Conservation (phyloP, 2,888 invertebrate species). For the Meloe dianella region DNA sequence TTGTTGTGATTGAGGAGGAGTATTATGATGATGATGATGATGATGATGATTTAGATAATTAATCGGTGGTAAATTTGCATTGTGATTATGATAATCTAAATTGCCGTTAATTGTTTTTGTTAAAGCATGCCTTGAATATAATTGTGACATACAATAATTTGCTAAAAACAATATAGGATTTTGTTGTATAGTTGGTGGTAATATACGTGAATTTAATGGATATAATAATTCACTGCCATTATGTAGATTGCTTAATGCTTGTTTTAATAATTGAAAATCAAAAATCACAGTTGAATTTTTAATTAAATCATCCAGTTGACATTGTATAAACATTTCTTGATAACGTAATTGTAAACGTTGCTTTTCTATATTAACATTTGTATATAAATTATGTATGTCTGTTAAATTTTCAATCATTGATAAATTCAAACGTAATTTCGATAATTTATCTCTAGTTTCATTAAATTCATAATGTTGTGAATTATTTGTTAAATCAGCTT, state of each 20-base stretch:
- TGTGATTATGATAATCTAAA: conserved; percentile 58
- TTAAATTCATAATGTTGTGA: conserved; percentile 70
- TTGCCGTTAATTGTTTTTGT: conserved; percentile 64
- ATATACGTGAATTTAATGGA: conserved; percentile 53
- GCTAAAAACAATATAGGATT: conserved; percentile 76
- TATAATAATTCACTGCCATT: conserved; percentile 64
- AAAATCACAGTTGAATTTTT: conserved; percentile 69
- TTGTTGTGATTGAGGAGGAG: conserved; percentile 42
- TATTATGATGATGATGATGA: too few species aligned
- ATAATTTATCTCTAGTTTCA: conserved; percentile 69
- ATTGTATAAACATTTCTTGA: conserved; percentile 75
- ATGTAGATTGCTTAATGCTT: conserved; percentile 69
- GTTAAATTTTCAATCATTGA: conserved; percentile 65
- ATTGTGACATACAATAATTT: conserved; percentile 78
- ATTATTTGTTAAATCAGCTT: conserved; percentile 74
- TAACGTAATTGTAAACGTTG: conserved; percentile 71
- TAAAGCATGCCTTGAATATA: conserved; percentile 70
- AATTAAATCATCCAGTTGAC: conserved; percentile 73
- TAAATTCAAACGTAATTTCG: conserved; percentile 67
- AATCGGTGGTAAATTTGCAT: conserved; percentile 50
- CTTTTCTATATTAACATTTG: conserved; percentile 69
- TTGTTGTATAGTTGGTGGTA: conserved; percentile 59
- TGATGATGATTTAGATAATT: conserved; percentile 53
- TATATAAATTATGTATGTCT: conserved; percentile 68
- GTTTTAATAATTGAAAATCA: conserved; percentile 71